phyloP scores from a whole-genome alignment of 2,797 vertebrate species.

The Pipistrellus pipistrellus region DNA sequence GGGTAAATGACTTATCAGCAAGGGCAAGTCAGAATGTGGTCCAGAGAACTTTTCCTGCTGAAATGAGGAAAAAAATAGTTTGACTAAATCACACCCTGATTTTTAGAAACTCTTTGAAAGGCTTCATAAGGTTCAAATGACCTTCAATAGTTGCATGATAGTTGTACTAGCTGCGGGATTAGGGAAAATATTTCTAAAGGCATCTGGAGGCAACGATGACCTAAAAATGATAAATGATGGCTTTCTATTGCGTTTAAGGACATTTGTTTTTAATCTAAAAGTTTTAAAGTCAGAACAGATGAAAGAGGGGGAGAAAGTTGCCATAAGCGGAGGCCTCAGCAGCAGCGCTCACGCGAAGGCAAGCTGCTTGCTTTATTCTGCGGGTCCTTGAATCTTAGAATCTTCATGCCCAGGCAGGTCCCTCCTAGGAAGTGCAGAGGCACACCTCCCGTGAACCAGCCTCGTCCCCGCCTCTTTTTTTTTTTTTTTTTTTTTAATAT shows the following conservation, averaged over 20 bases:
- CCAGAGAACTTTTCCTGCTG: not conserved
- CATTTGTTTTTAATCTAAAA: constrained; percentile 42
- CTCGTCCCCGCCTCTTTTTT: not conserved
- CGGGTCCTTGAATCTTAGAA: not conserved
- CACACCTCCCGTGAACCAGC: not conserved
- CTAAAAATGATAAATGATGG: not conserved
- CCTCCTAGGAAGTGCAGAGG: not conserved
- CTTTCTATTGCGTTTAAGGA: not conserved
- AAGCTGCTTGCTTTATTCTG: not conserved
- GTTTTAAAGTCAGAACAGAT: constrained; percentile 21
- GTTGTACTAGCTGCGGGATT: not conserved
- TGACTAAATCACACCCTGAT: not conserved
- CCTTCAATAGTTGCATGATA: not conserved
- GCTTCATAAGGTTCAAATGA: not conserved
- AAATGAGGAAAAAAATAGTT: not conserved
- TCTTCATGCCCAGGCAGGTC: not conserved
- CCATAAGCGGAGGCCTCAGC: not conserved
- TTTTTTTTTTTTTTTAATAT: too few species aligned
- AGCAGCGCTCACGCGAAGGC: not conserved
- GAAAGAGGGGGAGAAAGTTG: not conserved
- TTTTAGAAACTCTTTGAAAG: constrained; percentile 49
- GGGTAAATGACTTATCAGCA: not conserved
- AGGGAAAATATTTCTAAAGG: not conserved
- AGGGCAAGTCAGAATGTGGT: not conserved
- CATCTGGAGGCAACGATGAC: not conserved